These are phyloP conservation scores for Tichodroma muraria DNA, from an alignment of 2,113 vertebrate species.

Conservation along the genomic window DNA sequence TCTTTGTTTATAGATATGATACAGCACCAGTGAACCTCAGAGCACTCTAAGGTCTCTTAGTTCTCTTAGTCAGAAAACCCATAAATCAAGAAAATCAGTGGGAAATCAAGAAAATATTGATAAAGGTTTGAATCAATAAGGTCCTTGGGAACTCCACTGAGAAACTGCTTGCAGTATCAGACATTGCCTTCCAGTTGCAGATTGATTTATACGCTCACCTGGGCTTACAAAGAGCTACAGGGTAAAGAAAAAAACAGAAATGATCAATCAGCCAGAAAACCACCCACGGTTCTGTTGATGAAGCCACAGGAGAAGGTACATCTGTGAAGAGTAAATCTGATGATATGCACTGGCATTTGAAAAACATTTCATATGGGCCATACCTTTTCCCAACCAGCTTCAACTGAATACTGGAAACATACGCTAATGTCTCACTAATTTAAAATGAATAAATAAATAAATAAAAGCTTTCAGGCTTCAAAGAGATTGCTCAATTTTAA, in stretches of 20 bases:
- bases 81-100: not conserved
- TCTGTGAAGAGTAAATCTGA: not conserved
- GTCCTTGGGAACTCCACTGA: not conserved
- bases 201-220: not conserved
- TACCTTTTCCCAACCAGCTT: not conserved
- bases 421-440: not conserved
- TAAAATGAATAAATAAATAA: not conserved
- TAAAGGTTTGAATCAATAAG: not conserved
- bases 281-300: rapidly evolving
- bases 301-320: not conserved
- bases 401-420: not conserved
- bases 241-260: not conserved
- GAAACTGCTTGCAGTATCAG: not conserved
- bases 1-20: not conserved
- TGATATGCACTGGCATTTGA: not conserved
- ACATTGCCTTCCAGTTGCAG: not conserved
- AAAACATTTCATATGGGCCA: not conserved
- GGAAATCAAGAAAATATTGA: not conserved
- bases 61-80: not conserved
- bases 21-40: not conserved
- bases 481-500: not conserved
- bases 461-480: not conserved
- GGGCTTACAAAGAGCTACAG: not conserved
- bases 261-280: rapidly evolving
- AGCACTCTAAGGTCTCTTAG: not conserved